phyloP scores from a whole-genome alignment of 1,140 invertebrate species.

The Drosophila ficusphila region DNA sequence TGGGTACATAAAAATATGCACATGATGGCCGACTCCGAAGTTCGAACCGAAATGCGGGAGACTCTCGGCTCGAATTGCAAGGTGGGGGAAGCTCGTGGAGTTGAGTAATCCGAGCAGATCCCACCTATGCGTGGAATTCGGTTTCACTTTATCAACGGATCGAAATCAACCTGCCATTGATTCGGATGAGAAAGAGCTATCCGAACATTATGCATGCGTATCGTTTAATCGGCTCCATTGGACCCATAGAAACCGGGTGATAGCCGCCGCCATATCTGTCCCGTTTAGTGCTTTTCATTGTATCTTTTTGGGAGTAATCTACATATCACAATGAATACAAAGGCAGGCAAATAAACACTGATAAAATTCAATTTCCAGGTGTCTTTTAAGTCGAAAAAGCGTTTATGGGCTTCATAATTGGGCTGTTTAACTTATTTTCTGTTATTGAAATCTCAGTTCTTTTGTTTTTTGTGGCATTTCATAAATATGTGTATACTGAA shows the following conservation, averaged over 20 bases:
- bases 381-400: not conserved
- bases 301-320: conserved; percentile 25
- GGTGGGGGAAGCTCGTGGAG: conserved; percentile 24
- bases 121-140: conserved; percentile 26
- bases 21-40: conserved; percentile 58
- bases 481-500: no score
- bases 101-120: conserved; percentile 43
- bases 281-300: conserved; percentile 39
- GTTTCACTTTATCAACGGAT: conserved; percentile 21
- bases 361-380: conserved; percentile 18
- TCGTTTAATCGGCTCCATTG: conserved; percentile 8
- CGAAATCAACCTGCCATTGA: conserved; percentile 41
- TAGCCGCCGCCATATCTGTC: conserved; percentile 30
- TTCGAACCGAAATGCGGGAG: conserved; percentile 22
- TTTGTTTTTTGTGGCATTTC: no score
- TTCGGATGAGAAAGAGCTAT: conserved; percentile 29
- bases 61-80: conserved; percentile 48
- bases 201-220: conserved; percentile 25
- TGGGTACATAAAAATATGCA: conserved; percentile 68
- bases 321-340: conserved; percentile 17
- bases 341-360: conserved; percentile 4
- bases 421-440: not conserved
- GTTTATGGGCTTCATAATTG: conserved; percentile 8
- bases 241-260: conserved; percentile 14
- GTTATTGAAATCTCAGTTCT: not conserved